Evolutionary conservation across 1,140 invertebrate genomes (phyloP), one percentile per base, ranked within the genome.

Genomic region (Drosophila tristis): DNA sequence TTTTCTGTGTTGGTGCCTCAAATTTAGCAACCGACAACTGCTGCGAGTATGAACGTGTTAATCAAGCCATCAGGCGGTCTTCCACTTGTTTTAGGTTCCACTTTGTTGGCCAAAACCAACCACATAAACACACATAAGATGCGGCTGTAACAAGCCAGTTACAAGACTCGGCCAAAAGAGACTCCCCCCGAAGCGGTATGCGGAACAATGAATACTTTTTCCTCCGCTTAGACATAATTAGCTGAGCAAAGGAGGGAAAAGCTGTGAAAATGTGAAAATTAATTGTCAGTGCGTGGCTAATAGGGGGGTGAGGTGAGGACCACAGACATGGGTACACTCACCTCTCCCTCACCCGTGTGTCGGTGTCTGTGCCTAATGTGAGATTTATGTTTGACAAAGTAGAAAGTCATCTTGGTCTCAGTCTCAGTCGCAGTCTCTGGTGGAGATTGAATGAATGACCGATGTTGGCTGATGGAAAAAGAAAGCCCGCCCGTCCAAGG

Each of bases 301-400:
- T 47, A 35, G 66, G 45, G 48, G 64, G 20, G 29, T 51, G 57
- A 39, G 62, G 44, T 50, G 35, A 50, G 63, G 45, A 15, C 61
- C 50, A 11, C 58, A 51, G 74, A 44, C 55, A 44, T 26, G 64
- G 8, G 65, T 5, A 23, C n/a, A 42, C 66, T 49, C 63, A 68
- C 64, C 64, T 31, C 31, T 0, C 48, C 29, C 15, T 29, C 56
- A 29, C 29, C 11, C 35, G 11, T 39, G 35, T 39, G 5, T 49
- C 16, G 42, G 8, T 35, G 16, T 13, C 51, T 23, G 61, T 75
- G 75, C 47, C 84, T 87, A 87, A 87, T 89, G 84, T 82, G 75
- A 87, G 87, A 87, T 76, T 87, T 89, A 76, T 87, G 82, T 87
- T 89, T 71, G 58, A 47, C 57, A 58, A 68, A 87, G 78, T 87